These are phyloP conservation scores for Ephialtes manifestator DNA, from an alignment of 2,888 invertebrate genomes.

Conservation along the genomic window DNA sequence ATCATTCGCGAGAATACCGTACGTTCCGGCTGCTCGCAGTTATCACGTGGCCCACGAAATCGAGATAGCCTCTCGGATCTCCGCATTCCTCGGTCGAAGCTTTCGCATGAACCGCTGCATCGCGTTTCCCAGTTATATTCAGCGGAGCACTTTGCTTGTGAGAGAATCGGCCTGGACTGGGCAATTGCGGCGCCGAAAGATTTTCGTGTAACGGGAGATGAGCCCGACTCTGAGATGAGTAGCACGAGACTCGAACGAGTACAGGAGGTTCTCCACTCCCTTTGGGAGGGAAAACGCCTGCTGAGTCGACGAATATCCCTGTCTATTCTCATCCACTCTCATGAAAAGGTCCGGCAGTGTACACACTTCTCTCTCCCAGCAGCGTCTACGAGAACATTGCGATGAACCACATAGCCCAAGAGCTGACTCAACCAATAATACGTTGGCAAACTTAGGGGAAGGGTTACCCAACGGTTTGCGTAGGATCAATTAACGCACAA, in stretches of 20 bases:
- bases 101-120: not conserved
- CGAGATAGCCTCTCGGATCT: slow-evolving; percentile 11
- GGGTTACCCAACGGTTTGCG: not conserved
- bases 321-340: slow-evolving; percentile 7
- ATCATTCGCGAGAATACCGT: slow-evolving; percentile 18
- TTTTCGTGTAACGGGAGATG: slow-evolving; percentile 27
- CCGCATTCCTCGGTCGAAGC: slow-evolving; percentile 17
- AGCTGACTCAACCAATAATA: slow-evolving; percentile 48
- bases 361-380: not conserved
- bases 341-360: slow-evolving; percentile 26
- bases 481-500: not conserved
- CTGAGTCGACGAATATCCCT: slow-evolving; percentile 62
- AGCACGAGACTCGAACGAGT: slow-evolving; percentile 7
- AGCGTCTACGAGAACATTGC: not conserved
- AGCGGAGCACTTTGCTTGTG: slow-evolving; percentile 2
- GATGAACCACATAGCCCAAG: slow-evolving; percentile 27
- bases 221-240: slow-evolving; percentile 11
- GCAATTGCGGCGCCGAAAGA: slow-evolving; percentile 33
- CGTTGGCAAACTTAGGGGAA: slow-evolving; percentile 8
- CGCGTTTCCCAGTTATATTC: slow-evolving; percentile 22
- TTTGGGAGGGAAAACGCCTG: slow-evolving; percentile 14
- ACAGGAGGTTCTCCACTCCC: slow-evolving; percentile 19
- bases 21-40: slow-evolving; percentile 15
- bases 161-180: slow-evolving; percentile 5
- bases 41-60: slow-evolving; percentile 33